Evolutionary conservation across 2,113 vertebrate genomes (phyloP), one percentile per base, ranked within the genome.

Genomic region (Ceyx cyanopectus): DNA sequence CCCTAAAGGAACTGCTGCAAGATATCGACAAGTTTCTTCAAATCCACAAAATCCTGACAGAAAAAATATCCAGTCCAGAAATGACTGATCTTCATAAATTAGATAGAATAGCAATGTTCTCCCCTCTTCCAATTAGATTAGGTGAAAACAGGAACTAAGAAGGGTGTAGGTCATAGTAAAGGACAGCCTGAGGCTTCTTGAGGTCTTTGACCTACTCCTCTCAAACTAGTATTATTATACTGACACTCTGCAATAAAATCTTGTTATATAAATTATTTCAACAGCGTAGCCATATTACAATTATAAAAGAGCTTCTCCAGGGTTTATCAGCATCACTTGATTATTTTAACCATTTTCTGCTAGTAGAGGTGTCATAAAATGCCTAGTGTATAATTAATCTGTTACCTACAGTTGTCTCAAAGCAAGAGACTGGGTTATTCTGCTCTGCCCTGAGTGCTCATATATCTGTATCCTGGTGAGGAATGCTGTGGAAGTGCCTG

Each of bases 171-270:
- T 92, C 80, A 63, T 75, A 85, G 46, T 85, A 92, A 88, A 96
- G 56, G 30, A 82, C 54, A 80, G 56, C 87, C 65, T 80, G 67
- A 94, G 77, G 89, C 72, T 95, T 94, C 69, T 54, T 82, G 79
- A 86, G 87, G 70, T 93, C 92, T 97, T 90, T 96, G 94, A 95
- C 96, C 95, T 96, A 53, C 93, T 96, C 89, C 88, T 95, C 86
- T 74, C 22, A 88, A 85, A 89, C 82, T 83, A 45, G 56, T 63
- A 82, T 67, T 93, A 95, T 95, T 93, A 95, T 86, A 86, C 45
- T 81, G 92, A 94, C 78, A 77, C 43, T 85, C 68, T 78, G 94
- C 87, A 97, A 95, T 82, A 91, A 93, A 95, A 81, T 81, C 88
- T 57, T 81, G 74, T 80, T 94, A 94, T 40, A 96, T 82, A 95